Evolutionary conservation across 2,888 invertebrate genomes (phyloP), one percentile per base, ranked within the genome.

Genomic region (Ophioninae sp.): DNA sequence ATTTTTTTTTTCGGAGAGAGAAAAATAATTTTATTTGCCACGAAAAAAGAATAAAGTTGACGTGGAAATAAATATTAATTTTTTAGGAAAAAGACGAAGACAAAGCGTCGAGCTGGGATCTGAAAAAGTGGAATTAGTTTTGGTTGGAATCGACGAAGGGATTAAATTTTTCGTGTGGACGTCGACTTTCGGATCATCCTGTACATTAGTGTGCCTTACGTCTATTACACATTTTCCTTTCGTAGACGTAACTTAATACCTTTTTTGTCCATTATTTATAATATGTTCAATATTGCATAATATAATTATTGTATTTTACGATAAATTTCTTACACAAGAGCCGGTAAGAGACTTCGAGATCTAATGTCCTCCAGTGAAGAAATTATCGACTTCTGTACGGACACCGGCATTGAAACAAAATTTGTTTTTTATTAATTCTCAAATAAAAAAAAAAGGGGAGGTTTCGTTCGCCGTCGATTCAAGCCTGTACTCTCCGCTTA

Each of bases 241-340:
- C 39, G 44, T 69, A 70, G n/a, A 21, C 7, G 65, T 21, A 17
- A 41, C 62, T 65, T 65, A 65, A 70, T 64, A 59, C 74, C 69
- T 65, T 72, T 39, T n/a, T 68, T 74, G 30, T 30, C 30, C 61
- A 61, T 83, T 83, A 77, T 77, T 83, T 81, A 77, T 81, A 76
- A 67, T 83, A 81, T 81, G 73, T 83, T 82, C 75, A 80, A 57
- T 69, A 30, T 30, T n/a, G 69, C 56, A 23, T 67, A 67, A 21
- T 20, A 67, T 41, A 50, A 56, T n/a, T 64, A 57, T 50, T 30
- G 30, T 37, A 39, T 67, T 41, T 17, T 41, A 67, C 30, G 2
- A 69, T 57, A n/a, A 10, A 37, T n/a, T 57, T 70, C 0, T 68
- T 39, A 67, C n/a, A 69, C 17, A 56, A 30, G 59, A 21, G 59